Evolutionary conservation across 2,888 invertebrate genomes (phyloP), one percentile per base, ranked within the genome.

Genomic region (Trichopoda pennipes): DNA sequence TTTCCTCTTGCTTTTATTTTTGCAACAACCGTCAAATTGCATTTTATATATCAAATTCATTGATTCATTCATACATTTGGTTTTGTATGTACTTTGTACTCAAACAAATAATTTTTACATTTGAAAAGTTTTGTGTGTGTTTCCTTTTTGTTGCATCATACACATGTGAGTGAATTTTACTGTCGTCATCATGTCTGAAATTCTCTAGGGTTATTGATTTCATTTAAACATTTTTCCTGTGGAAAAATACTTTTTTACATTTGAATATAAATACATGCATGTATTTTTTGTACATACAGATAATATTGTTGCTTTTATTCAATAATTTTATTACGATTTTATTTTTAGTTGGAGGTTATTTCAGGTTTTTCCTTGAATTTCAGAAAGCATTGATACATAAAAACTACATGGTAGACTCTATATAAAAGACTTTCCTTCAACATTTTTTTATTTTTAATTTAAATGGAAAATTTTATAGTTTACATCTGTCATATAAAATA

Each of bases 171-270:
- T 63, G 56, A 61, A 82, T 80, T 76, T 49, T 69, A 70, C 76
- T 80, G 77, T 80, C 80, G 83, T 80, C 83, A 74, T 74, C 53
- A 77, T 80, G 80, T 83, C 80, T 83, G 77, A 47, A 72, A 82
- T 79, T 60, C 82, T 79, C 75, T 61, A 42, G 75, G 82, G 79
- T 82, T 82, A 82, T 82, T 82, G 82, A 79, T 82, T 82, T 82
- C 79, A 82, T 75, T 79, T 61, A 78, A 82, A 79, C 79, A 75
- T 61, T 82, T 79, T 72, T 58, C 35, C 35, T 32, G 16, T 68
- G 61, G 44, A 58, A n/a, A 35, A 44, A 10, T 53, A 14, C 44
- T 2, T 64, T 14, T 56, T 10, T 49, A 16, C 6, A 19, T 21
- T 10, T 51, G 17, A 58, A 9, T 63, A 7, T 10, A 8, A 35